Conservation (phyloP, 2,113 vertebrate genomes). For the Gadus macrocephalus region DNA sequence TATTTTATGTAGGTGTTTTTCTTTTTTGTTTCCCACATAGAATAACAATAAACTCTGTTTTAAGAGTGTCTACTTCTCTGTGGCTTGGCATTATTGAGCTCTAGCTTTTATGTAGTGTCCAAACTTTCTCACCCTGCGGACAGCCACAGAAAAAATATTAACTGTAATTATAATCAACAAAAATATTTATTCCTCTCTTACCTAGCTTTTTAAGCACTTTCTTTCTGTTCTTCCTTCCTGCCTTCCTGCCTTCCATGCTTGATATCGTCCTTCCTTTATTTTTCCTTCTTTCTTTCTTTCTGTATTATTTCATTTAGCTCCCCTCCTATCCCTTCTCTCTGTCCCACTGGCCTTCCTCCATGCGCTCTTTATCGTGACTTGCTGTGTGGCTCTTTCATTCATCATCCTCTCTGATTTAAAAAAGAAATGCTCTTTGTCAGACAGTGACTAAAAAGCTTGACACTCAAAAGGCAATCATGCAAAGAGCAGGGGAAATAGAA, state of each 20-base stretch:
- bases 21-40: conserved; percentile 13
- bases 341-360: background rate
- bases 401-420: conserved; percentile 40
- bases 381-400: background rate
- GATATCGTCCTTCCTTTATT: background rate
- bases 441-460: conserved; percentile 41
- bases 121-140: conserved; percentile 46
- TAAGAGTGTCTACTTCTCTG: conserved; percentile 16
- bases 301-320: background rate
- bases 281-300: background rate
- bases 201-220: background rate
- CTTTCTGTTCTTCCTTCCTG: background rate
- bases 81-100: conserved; percentile 25
- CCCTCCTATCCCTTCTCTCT: background rate
- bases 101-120: conserved; percentile 25
- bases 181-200: conserved; percentile 5
- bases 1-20: conserved; percentile 10
- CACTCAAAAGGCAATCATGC: conserved; percentile 43
- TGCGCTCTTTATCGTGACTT: background rate
- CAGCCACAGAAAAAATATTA: conserved; percentile 37
- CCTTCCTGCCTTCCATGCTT: background rate
- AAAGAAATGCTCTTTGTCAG: conserved; percentile 24
- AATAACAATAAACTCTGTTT: conserved; percentile 27
- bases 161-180: conserved; percentile 43
- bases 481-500: conserved; percentile 35